These are phyloP conservation scores for Pygoscelis antarcticus DNA, from an alignment of 2,113 vertebrate species.

Conservation along the genomic window DNA sequence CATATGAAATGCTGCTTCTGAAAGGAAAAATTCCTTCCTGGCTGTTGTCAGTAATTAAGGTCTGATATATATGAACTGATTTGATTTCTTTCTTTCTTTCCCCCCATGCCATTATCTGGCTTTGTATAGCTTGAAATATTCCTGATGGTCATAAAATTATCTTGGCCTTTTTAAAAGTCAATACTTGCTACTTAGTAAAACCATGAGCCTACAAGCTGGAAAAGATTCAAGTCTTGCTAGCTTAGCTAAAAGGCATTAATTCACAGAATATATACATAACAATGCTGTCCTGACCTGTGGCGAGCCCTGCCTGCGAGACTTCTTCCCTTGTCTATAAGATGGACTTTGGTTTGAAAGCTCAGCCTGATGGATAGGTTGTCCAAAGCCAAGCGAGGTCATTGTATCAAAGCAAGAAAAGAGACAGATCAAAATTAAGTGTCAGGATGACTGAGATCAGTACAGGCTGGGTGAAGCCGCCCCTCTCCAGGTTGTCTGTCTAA, in stretches of 20 bases:
- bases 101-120: background rate
- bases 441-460: background rate
- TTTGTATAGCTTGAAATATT: slow-evolving; percentile 21
- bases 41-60: slow-evolving; percentile 10
- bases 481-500: background rate
- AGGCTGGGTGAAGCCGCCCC: background rate
- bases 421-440: background rate
- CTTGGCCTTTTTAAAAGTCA: slow-evolving; percentile 45
- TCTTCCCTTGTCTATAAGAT: background rate
- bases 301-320: background rate
- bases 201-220: background rate
- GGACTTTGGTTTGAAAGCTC: background rate
- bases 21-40: background rate
- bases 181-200: slow-evolving; percentile 15
- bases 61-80: background rate
- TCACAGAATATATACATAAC: background rate
- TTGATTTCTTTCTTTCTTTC: background rate
- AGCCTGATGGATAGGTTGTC: background rate
- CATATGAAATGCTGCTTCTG: background rate
- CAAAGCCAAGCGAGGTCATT: background rate
- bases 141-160: slow-evolving; percentile 32
- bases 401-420: background rate
- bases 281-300: background rate
- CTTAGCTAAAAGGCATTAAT: slow-evolving; percentile 23
- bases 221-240: background rate